Conservation (phyloP, 2,888 invertebrate genomes). For the Schizotus pectinicornis region DNA sequence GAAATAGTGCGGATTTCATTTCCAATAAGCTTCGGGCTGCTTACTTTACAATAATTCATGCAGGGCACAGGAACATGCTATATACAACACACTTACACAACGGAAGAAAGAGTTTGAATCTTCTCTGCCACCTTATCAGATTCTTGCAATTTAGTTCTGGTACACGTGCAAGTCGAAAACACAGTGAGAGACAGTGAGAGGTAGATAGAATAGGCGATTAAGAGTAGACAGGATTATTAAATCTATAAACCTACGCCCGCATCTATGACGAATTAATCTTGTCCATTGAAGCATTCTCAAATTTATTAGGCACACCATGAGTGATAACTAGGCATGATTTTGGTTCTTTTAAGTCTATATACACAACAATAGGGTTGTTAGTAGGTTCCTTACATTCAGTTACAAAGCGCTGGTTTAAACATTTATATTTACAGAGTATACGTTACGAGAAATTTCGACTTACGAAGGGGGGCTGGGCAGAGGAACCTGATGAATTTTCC, state of each 20-base stretch:
- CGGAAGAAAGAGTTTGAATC: constrained; percentile 44
- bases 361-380: not conserved
- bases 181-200: constrained; percentile 32
- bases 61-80: constrained; percentile 23
- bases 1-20: not conserved
- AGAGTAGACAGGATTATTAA: constrained; percentile 13
- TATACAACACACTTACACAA: constrained; percentile 42
- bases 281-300: too few species aligned
- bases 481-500: constrained; percentile 92
- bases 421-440: constrained; percentile 13
- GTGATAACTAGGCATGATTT: too few species aligned
- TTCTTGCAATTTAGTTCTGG: constrained; percentile 45
- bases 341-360: not conserved
- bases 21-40: not conserved
- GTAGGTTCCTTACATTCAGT: not conserved
- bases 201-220: constrained; percentile 24
- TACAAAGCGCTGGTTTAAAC: constrained; percentile 12
- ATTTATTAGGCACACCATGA: too few species aligned
- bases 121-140: constrained; percentile 44
- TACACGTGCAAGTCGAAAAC: constrained; percentile 41
- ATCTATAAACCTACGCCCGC: constrained; percentile 7
- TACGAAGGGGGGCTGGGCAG: constrained; percentile 86
- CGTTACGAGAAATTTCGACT: constrained; percentile 50
- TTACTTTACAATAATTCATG: constrained; percentile 10
- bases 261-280: too few species aligned